These are phyloP conservation scores for Drosophila austrosaltans DNA, from an alignment of 2,888 invertebrate species.

Conservation along the genomic window DNA sequence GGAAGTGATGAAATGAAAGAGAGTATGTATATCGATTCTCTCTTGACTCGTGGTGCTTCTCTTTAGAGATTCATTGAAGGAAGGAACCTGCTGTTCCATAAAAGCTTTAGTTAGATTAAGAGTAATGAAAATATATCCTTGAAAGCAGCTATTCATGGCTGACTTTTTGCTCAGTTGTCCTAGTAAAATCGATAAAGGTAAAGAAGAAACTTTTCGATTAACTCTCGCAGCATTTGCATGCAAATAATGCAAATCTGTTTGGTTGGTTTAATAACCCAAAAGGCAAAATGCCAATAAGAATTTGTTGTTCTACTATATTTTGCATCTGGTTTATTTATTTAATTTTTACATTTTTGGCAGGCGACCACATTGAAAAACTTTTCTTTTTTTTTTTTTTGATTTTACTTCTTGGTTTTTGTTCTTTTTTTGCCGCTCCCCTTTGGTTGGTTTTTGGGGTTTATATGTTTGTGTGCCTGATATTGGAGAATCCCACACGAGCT, in stretches of 20 bases:
- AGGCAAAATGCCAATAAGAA: conserved; percentile 69
- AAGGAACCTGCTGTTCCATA: too few relatives aligned
- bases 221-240: conserved; percentile 4
- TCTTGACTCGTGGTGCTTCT: too few relatives aligned
- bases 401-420: neutral
- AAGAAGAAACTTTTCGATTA: neutral
- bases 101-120: too few relatives aligned
- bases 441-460: neutral
- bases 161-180: too few relatives aligned
- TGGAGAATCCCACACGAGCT: conserved; percentile 49
- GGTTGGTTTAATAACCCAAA: conserved; percentile 53
- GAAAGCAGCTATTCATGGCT: too few relatives aligned
- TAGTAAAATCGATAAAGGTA: neutral
- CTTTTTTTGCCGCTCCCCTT: neutral
- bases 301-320: conserved; percentile 16
- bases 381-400: neutral
- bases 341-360: conserved; percentile 22
- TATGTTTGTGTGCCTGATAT: neutral
- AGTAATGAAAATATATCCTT: too few relatives aligned
- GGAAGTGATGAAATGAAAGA: too few relatives aligned
- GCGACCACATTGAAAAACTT: conserved; percentile 14
- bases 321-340: conserved; percentile 14
- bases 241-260: conserved; percentile 35
- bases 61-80: too few relatives aligned
- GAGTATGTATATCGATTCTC: too few relatives aligned